Evolutionary conservation across 2,113 vertebrate species (phyloP).

Genomic region (Natator depressus): DNA sequence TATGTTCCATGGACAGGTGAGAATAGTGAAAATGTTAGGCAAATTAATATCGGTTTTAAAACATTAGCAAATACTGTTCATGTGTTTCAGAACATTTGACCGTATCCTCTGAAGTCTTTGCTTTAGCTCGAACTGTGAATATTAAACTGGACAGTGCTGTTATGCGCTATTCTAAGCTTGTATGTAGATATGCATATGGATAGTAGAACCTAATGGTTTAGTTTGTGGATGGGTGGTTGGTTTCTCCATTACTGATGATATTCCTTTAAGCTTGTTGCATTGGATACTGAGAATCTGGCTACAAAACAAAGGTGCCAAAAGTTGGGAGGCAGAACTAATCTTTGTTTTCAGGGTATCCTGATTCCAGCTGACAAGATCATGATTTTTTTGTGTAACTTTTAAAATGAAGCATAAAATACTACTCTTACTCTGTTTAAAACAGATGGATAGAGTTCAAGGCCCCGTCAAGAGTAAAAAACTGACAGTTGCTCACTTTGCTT

Average conservation of each 20-base stretch:
- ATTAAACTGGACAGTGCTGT: not conserved
- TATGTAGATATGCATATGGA: not conserved
- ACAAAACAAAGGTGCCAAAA: not conserved
- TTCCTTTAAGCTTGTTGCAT: not conserved
- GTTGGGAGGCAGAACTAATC: not conserved
- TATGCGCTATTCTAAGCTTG: not conserved
- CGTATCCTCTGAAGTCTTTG: not conserved
- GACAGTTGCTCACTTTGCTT: not conserved
- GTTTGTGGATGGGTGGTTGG: not conserved
- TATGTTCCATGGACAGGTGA: constrained; percentile 97
- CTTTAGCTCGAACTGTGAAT: not conserved
- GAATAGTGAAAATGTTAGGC: not conserved
- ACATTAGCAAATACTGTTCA: not conserved
- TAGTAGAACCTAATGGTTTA: not conserved
- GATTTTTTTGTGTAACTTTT: not conserved
- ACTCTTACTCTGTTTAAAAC: not conserved
- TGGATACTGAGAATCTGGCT: not conserved
- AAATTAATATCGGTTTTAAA: not conserved
- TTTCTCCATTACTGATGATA: not conserved
- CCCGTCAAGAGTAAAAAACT: not conserved
- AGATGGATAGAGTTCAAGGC: not conserved
- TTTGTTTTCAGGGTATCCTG: not conserved
- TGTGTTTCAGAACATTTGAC: not conserved
- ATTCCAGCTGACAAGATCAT: not conserved
- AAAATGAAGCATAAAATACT: not conserved